Conservation (phyloP, 2,113 vertebrate species). For the Colossoma macropomum region DNA sequence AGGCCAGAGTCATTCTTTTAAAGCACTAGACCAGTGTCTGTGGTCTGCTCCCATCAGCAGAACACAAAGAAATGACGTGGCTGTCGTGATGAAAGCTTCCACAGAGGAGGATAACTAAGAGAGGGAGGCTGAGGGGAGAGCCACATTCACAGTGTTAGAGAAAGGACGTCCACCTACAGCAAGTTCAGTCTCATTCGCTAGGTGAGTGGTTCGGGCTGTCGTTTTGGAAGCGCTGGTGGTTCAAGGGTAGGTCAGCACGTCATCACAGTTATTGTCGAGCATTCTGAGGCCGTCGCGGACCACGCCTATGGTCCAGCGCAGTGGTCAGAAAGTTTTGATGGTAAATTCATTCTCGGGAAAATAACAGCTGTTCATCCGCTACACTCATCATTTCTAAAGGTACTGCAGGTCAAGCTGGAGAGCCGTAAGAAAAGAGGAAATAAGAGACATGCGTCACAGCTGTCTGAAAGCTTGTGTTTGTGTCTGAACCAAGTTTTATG, state of each 20-base stretch:
- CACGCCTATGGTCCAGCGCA: not conserved
- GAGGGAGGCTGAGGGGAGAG: not conserved
- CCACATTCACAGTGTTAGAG: constrained; percentile 4
- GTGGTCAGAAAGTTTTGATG: constrained; percentile 31
- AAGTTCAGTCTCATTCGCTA: not conserved
- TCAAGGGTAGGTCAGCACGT: constrained; percentile 25
- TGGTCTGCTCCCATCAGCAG: constrained; percentile 3
- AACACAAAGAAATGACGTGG: constrained; percentile 24
- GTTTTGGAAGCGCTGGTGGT: constrained; percentile 22
- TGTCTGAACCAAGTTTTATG: constrained; percentile 33
- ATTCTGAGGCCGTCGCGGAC: not conserved
- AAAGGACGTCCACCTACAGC: constrained; percentile 6
- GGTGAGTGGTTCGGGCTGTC: not conserved
- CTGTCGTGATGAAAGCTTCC: constrained; percentile 16
- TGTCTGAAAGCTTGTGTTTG: constrained; percentile 33
- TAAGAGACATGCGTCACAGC: constrained; percentile 27
- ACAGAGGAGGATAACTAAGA: not conserved
- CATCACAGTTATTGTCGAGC: constrained; percentile 4
- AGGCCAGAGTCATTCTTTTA: not conserved
- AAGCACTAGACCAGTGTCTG: constrained; percentile 11
- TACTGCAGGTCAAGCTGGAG: constrained; percentile 3
- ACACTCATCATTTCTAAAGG: constrained; percentile 34
- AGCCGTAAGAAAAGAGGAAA: constrained; percentile 38
- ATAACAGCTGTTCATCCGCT: constrained; percentile 30
- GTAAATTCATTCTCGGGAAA: constrained; percentile 37